A percentile compares a stretch with the other conserved stretches of the same genome.
Conservation (phyloP, 2,113 vertebrate genomes). For the Seriola aureovittata region DNA sequence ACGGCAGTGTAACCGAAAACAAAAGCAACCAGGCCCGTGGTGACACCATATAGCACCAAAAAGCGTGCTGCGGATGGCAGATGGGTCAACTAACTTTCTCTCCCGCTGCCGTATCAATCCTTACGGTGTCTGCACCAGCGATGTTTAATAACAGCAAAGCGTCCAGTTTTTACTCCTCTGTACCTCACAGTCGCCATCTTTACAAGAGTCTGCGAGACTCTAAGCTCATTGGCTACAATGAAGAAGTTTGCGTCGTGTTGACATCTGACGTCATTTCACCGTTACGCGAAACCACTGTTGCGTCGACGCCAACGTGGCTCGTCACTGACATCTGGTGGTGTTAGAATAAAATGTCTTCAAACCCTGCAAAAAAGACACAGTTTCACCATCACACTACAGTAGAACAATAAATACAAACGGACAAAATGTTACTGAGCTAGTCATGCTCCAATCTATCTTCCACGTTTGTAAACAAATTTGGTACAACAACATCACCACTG, state of each 20-base stretch:
- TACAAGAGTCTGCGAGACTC: conserved; percentile 62
- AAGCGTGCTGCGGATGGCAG: not conserved
- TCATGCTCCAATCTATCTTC: no score
- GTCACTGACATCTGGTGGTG: conserved; percentile 56
- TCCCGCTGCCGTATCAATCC: conserved; percentile 32
- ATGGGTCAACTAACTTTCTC: conserved; percentile 5
- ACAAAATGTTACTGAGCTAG: not conserved
- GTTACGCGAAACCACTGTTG: conserved; percentile 12
- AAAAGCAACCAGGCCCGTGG: conserved; percentile 11
- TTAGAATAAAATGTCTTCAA: not conserved
- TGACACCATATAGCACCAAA: not conserved
- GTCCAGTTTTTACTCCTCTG: conserved; percentile 59
- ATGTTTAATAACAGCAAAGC: conserved; percentile 57
- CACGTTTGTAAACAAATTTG: no score
- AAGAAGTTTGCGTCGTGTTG: conserved; percentile 71
- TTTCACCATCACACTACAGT: not conserved
- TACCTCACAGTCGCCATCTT: conserved; percentile 84
- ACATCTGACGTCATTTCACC: conserved; percentile 72
- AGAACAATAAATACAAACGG: no score
- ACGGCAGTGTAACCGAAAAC: conserved; percentile 48
- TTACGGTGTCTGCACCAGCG: conserved; percentile 32
- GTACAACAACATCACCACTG: no score
- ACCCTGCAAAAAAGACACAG: not conserved
- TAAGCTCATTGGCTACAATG: conserved; percentile 72
- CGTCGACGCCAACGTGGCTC: not conserved